Evolutionary conservation across 2,888 invertebrate genomes (phyloP), one percentile per base, ranked within the genome.

Genomic region (Xylophagus ater): DNA sequence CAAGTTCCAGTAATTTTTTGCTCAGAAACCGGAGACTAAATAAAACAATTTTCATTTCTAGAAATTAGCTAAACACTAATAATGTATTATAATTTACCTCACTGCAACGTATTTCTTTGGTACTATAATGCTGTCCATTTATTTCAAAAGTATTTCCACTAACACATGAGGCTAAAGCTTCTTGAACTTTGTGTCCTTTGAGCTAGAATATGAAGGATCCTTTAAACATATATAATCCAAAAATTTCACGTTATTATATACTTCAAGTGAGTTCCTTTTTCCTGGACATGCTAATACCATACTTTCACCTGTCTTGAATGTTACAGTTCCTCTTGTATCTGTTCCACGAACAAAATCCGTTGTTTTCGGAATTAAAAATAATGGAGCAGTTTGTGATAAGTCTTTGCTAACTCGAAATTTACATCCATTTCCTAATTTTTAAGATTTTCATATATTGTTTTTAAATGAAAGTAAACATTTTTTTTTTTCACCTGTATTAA

Each of bases 221-320:
- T 32, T 14, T 3, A 9, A 31, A 19, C 13, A 31, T 29, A 14
- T 19, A 29, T 37, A n/a, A 9, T 13, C 9, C 3, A 21, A 24
- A 8, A 23, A 7, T n/a, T 18, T 24, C 9, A 8, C 18, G 6
- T 32, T 26, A 20, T 6, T 17, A 30, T 10, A 4, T 37, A 21
- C 14, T 42, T 37, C 17, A 48, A 44, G 15, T 43, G 45, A 23
- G 17, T 13, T 60, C 3, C 39, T 39, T 13, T 37, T 40, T 3
- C 59, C 59, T 2, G 56, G 52, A 42, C 59, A 60, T 5, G 51
- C 53, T n/a, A 60, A 34, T 26, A 46, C 29, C 32, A 59, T 43
- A 10, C 47, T 47, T 18, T 50, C 35, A 17, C 48, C 49, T 4
- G 12, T 30, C 10, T 30, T 31, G 5, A 59, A 38, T 7, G 32